Evolutionary conservation across 2,113 vertebrate genomes (phyloP), one percentile per base, ranked within the genome.

Genomic region (Sakesphorus luctuosus): DNA sequence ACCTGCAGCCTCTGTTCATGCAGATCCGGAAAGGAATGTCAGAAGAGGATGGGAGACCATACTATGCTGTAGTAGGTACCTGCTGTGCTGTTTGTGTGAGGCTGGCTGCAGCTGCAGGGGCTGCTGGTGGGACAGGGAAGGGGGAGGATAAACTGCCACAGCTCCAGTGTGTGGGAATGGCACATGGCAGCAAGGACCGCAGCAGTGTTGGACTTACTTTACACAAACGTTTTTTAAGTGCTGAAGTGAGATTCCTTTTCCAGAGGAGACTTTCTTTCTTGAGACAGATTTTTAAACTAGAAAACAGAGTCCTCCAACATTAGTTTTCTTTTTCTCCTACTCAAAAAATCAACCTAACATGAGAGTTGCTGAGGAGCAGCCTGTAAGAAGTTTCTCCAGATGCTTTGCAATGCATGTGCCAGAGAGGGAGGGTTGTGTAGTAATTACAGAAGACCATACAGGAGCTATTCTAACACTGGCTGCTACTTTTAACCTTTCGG

Each of bases 1-100:
- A 98, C 31, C 97, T 99, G 55, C 98, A 99, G 97, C 98, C 99
- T 13, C 62, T 99, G 95, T 99, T 99, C 20, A 99, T 99, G 97
- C 98, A 99, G 87, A 98, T 99, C 59, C 98, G 99, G 93, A 99
- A 99, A 59, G 99, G 99, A 74, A 88, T 98, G 76, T 98, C 98
- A 0, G 99, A 99, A 80, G 98, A 98, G 0, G 97, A 98, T 0
- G 99, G 99, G 10, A 96, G 95, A 25, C 98, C 98, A 12, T 97
- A 98, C 74, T 99, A 99, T 3, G 98, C 98, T 2, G 80, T 99
- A 97, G 99, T 99, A 58, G 85, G 99, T 98, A 18, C 3, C 31
- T 4, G 53, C 23, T 18, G 11, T 36, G 36, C 33, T 28, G 58
- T 35, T 35, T 24, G 21, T 35, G 56, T 35, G 56, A 23, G 53